Evolutionary conservation across 53 echinoderm and acorn worm species (phyloP).

Genomic region (Antedon mediterranea): DNA sequence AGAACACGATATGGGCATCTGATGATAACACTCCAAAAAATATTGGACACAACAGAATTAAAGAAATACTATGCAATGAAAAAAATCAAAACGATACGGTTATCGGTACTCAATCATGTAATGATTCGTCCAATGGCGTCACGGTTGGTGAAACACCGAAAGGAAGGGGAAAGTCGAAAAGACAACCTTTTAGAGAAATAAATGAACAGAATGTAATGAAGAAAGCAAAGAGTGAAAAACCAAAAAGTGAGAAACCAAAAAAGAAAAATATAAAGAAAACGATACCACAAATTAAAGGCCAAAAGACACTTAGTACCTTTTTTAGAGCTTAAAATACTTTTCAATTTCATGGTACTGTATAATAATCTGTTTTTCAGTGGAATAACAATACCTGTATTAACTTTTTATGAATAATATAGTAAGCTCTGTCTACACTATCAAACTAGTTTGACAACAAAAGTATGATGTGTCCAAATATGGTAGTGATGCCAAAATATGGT

Average conservation of each 20-base stretch:
- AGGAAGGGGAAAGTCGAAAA: not conserved
- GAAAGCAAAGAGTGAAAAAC: conserved; percentile 10
- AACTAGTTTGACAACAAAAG: too few species aligned
- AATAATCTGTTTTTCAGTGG: too few species aligned
- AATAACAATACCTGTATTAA: too few species aligned
- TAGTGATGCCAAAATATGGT: too few species aligned
- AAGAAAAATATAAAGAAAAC: conserved; percentile 55
- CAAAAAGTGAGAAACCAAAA: conserved; percentile 27
- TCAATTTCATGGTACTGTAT: too few species aligned
- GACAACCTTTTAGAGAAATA: conserved; percentile 8
- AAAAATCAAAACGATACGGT: not conserved
- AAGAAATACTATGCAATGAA: not conserved
- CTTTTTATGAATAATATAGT: too few species aligned
- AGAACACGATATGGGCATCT: not conserved
- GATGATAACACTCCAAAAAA: not conserved
- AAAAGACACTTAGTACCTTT: conserved; percentile 55
- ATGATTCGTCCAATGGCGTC: not conserved
- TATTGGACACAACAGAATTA: not conserved
- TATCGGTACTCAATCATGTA: conserved; percentile 2
- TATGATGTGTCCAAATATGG: too few species aligned
- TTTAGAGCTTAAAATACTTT: conserved; percentile 47
- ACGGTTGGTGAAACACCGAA: not conserved
- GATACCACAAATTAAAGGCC: conserved; percentile 42
- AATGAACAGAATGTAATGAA: conserved; percentile 19
- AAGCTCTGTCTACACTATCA: too few species aligned